A percentile compares a stretch with the other conserved stretches of the same genome.
Conservation (phyloP, 2,113 vertebrate genomes). For the Struthidea cinerea region DNA sequence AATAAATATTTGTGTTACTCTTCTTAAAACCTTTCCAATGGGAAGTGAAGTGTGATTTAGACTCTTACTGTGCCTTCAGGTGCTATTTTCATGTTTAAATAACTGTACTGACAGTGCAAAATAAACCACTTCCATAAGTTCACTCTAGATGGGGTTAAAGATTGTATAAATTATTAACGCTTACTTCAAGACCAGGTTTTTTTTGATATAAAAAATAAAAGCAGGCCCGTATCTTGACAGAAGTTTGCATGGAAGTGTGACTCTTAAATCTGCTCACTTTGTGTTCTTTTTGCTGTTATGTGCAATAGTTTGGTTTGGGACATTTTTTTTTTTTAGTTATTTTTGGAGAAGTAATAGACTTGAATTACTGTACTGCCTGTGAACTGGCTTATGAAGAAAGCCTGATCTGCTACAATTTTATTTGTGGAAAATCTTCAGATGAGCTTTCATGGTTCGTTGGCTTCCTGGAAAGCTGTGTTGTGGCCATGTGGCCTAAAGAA, state of each 20-base stretch:
- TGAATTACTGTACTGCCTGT: neutral
- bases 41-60: neutral
- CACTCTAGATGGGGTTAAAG: neutral
- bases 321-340: neutral
- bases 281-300: neutral
- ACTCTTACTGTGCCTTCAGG: neutral
- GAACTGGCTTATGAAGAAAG: neutral
- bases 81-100: neutral
- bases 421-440: neutral
- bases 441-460: neutral
- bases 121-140: neutral
- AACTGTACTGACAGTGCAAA: neutral
- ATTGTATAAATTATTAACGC: neutral
- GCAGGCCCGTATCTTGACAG: neutral
- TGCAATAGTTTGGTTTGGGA: neutral
- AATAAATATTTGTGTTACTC: neutral
- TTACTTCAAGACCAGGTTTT: neutral
- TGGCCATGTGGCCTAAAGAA: neutral
- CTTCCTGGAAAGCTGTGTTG: conserved; percentile 10
- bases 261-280: neutral
- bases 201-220: neutral
- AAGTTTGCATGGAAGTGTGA: neutral
- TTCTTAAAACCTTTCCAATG: neutral
- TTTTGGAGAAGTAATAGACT: neutral
- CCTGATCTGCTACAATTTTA: neutral